phyloP scores from a whole-genome alignment of 2,888 invertebrate genomes.

The Amphiduros pacificus region DNA sequence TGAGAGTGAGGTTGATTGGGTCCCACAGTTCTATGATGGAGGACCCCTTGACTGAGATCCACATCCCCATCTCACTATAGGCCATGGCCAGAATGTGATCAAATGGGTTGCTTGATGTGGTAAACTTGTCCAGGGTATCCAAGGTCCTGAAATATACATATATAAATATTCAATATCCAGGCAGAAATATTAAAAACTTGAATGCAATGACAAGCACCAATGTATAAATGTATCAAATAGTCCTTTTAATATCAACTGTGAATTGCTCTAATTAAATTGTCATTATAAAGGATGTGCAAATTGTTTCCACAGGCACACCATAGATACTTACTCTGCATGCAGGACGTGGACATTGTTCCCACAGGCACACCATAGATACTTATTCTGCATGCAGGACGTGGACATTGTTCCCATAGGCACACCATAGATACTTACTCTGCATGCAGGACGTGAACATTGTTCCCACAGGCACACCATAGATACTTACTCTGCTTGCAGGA shows the following conservation, averaged over 20 bases:
- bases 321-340: slow-evolving; percentile 59
- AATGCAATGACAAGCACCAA: too few species aligned
- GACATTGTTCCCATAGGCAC: slow-evolving; percentile 62
- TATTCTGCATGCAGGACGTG: slow-evolving; percentile 61
- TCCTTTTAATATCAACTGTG: too few species aligned
- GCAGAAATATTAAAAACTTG: too few species aligned
- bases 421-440: slow-evolving; percentile 60
- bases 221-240: too few species aligned
- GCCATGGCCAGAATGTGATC: slow-evolving; percentile 58
- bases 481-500: slow-evolving; percentile 61
- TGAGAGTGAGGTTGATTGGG: slow-evolving; percentile 57
- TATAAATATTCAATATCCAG: too few species aligned
- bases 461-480: slow-evolving; percentile 63
- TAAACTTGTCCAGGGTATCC: slow-evolving; percentile 58
- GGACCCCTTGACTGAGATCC: slow-evolving; percentile 62
- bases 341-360: slow-evolving; percentile 62
- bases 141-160: slow-evolving; percentile 49
- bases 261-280: too few species aligned
- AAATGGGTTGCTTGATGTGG: slow-evolving; percentile 62
- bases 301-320: slow-evolving; percentile 63
- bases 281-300: slow-evolving; percentile 60
- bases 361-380: slow-evolving; percentile 62
- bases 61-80: slow-evolving; percentile 59
- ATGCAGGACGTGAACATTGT: slow-evolving; percentile 61
- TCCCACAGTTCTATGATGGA: slow-evolving; percentile 64